Percentiles rank a stretch among this genome's conserved stretches.
These are phyloP conservation scores for Diabrotica undecimpunctata DNA, from an alignment of 1,140 invertebrate species.

Conservation along the genomic window DNA sequence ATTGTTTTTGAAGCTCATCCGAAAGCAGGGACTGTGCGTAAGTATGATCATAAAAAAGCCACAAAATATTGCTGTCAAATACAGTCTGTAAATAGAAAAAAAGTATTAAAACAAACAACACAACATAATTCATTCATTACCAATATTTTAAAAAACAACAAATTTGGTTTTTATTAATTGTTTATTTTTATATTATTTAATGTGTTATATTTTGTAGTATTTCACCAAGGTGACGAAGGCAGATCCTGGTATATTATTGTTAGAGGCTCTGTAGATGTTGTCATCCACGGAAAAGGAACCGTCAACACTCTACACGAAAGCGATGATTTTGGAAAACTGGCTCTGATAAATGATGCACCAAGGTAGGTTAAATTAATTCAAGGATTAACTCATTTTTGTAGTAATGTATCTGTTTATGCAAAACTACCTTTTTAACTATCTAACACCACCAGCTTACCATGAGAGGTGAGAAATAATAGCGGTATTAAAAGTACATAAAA, in stretches of 20 bases:
- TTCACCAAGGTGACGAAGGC: conserved; percentile 87
- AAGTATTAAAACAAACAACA: no score
- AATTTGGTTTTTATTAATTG: no score
- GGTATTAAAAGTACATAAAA: no score
- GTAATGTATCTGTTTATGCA: neutral
- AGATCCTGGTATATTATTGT: conserved; percentile 86
- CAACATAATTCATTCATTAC: no score
- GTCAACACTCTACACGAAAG: conserved; percentile 81
- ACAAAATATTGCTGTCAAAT: no score
- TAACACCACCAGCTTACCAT: no score
- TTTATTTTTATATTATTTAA: no score
- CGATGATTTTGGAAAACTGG: conserved; percentile 87
- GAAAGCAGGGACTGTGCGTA: conserved; percentile 73
- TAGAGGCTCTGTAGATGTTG: conserved; percentile 80
- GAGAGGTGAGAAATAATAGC: no score
- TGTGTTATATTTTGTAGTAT: conserved; percentile 56
- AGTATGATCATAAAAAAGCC: conserved; percentile 48
- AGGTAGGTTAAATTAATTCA: conserved; percentile 52
- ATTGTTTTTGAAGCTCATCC: conserved; percentile 80
- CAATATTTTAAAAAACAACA: no score
- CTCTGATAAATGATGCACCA: conserved; percentile 82
- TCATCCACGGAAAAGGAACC: conserved; percentile 81
- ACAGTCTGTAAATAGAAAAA: no score
- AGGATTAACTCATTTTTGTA: neutral
- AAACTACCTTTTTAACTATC: no score